Base-by-base conservation (phyloP, 2,113 vertebrate species). In the Ondatra zibethicus region DNA sequence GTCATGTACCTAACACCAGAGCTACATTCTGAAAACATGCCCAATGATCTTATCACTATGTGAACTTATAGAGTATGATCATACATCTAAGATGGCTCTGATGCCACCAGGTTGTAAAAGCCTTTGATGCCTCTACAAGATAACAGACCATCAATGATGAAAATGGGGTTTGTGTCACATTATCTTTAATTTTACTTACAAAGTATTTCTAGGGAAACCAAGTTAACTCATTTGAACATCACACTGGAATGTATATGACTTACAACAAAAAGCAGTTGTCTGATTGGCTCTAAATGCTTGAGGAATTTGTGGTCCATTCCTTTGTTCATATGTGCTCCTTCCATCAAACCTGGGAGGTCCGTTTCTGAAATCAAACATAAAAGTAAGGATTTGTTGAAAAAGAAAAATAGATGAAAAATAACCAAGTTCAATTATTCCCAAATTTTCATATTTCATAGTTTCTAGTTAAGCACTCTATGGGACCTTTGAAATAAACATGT, bases 261-360 rank as follows among this genome's bases (percentile, higher is more conserved):
- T 97, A 99, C 99, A 98, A 99, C 99, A 98, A 99, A 99, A 84
- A 99, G 98, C 65, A 99, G 99, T 80, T 99, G 99, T 96, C 98
- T 99, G 16, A 99, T 99, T 98, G 99, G 99, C 98, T 99, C 99
- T 87, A 99, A 95, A 0, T 99, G 99, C 97, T 99, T 99, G 25
- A 99, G 99, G 96, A 99, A 99, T 96, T 99, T 99, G 98, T 99
- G 99, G 39, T 99, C 99, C 99, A 99, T 99, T 94, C 99, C 99
- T 99, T 98, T 99, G 98, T 99, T 99, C 95, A 98, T 94, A 96
- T 99, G 99, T 82, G 99, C 99, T 29, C 99, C 99, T 98, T 99
- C 99, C 89, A 99, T 99, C 97, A 99, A 98, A 73, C 99, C 99
- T 1, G 99, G 99, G 61, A 99, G 99, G 97, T 99, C 99, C 91